Evolutionary conservation across 92 coral and sea anemone genomes (phyloP).

Genomic region (Palythoa grandiflora): DNA sequence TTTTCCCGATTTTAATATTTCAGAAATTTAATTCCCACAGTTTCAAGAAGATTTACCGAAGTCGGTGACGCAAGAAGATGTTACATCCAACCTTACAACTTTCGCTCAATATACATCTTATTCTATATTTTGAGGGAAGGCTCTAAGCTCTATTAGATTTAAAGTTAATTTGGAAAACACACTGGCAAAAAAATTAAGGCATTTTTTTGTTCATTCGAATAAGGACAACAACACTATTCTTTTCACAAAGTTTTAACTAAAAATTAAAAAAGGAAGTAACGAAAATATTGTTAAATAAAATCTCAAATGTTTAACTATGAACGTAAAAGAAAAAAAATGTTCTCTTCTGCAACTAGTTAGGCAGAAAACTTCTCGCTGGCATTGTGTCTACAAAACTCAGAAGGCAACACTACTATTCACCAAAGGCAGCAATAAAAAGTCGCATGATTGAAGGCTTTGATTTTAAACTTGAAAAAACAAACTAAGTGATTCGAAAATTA

Average conservation of each 20-base stretch:
- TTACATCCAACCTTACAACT: neutral
- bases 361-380: neutral
- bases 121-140: neutral
- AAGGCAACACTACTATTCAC: neutral
- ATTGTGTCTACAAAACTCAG: neutral
- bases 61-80: no score
- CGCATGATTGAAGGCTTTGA: neutral
- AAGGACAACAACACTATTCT: neutral
- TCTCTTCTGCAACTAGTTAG: neutral
- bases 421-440: neutral
- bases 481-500: neutral
- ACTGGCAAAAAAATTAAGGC: neutral
- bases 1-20: neutral
- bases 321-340: neutral
- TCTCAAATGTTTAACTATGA: neutral
- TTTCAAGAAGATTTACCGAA: no score
- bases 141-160: neutral
- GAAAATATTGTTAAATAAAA: neutral
- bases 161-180: neutral
- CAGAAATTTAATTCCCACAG: neutral
- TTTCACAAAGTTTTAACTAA: neutral
- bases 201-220: neutral
- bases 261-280: neutral
- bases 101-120: neutral
- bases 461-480: neutral